Evolutionary conservation across 2,888 invertebrate genomes (phyloP).

Genomic region (Protophormia terraenovae): DNA sequence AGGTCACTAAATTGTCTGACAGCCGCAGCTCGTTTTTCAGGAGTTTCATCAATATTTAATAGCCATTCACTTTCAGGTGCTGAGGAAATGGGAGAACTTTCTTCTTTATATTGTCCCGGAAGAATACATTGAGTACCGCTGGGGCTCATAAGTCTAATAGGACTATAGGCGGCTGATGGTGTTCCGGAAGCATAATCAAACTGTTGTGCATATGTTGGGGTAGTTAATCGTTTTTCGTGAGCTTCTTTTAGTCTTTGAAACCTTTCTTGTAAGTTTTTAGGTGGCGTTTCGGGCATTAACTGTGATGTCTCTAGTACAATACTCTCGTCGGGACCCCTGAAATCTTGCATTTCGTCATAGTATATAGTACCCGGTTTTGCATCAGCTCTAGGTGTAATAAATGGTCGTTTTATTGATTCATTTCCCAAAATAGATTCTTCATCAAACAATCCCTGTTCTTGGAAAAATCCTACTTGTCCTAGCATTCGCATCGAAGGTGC

Average conservation of each 20-base stretch:
- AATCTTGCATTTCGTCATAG: constrained; percentile 34
- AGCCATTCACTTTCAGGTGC: not conserved
- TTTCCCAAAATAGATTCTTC: not conserved
- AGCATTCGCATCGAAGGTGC: constrained; percentile 10
- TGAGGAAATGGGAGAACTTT: not conserved
- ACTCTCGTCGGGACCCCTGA: not conserved
- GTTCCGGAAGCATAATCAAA: not conserved
- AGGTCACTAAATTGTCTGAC: constrained; percentile 40
- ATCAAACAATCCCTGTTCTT: not conserved
- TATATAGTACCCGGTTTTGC: not conserved
- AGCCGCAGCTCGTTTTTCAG: not conserved
- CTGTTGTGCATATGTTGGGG: not conserved
- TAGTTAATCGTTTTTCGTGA: not conserved
- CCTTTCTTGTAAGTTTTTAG: constrained; percentile 30
- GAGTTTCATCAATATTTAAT: constrained; percentile 15
- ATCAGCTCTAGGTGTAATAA: not conserved
- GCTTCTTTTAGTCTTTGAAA: constrained; percentile 35
- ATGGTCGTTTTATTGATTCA: not conserved
- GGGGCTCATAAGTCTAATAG: constrained; percentile 34
- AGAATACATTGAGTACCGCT: not conserved
- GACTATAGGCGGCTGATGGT: not conserved
- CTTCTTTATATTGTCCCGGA: not conserved
- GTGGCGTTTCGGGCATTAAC: constrained; percentile 39
- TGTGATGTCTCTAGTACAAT: constrained; percentile 16
- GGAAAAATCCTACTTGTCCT: not conserved